Conservation (phyloP, 2,113 vertebrate genomes). For the Psettodes erumei region DNA sequence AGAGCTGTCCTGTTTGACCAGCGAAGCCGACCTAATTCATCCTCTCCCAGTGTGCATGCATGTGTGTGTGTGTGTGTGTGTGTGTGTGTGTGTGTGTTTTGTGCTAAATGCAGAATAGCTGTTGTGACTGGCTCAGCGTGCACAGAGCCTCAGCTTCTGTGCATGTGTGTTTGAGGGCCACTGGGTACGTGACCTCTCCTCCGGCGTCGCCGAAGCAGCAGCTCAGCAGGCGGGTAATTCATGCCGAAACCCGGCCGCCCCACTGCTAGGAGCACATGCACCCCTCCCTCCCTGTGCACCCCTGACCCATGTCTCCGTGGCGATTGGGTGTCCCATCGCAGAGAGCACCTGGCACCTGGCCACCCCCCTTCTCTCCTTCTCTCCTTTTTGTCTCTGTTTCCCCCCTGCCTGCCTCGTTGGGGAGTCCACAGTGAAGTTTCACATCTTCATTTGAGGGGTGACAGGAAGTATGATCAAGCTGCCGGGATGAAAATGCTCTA, state of each 20-base stretch:
- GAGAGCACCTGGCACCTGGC: constrained; percentile 81
- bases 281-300: constrained; percentile 7
- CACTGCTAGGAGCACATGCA: constrained; percentile 57
- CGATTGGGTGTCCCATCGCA: constrained; percentile 62
- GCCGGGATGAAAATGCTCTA: neutral
- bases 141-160: constrained; percentile 49
- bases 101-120: constrained; percentile 63
- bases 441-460: constrained; percentile 55
- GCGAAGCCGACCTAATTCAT: constrained; percentile 72
- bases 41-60: constrained; percentile 19
- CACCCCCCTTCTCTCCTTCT: constrained; percentile 47
- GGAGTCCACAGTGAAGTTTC: constrained; percentile 51
- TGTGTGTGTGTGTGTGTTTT: too few relatives aligned
- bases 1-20: constrained; percentile 73
- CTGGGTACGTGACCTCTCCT: constrained; percentile 70
- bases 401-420: constrained; percentile 13
- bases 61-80: neutral
- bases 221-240: constrained; percentile 69
- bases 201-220: constrained; percentile 42
- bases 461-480: constrained; percentile 33
- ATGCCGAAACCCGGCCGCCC: constrained; percentile 62
- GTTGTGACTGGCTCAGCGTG: constrained; percentile 48
- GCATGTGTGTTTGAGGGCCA: constrained; percentile 71
- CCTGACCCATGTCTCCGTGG: constrained; percentile 63
- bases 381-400: neutral